These are phyloP conservation scores for Trichogramma pretiosum DNA, from an alignment of 1,140 invertebrate genomes.

Conservation along the genomic window DNA sequence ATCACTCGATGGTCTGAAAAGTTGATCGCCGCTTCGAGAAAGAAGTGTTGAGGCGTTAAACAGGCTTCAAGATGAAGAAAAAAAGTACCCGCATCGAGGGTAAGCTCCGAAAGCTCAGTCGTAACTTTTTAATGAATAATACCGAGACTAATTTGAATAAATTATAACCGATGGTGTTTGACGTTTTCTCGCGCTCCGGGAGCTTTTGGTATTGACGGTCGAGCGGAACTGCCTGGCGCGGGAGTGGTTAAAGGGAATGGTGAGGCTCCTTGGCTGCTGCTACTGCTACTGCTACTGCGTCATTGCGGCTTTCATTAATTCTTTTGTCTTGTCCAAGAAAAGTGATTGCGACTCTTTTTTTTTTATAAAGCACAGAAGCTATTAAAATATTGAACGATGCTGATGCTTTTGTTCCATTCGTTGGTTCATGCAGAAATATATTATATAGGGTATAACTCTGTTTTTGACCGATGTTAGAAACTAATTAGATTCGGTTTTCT, in stretches of 20 bases:
- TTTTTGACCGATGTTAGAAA: too few relatives aligned
- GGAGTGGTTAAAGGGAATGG: too few relatives aligned
- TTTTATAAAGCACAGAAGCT: constrained; percentile 31
- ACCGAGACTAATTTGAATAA: constrained; percentile 36
- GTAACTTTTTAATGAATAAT: constrained; percentile 40
- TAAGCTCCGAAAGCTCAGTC: constrained; percentile 15
- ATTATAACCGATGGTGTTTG: constrained; percentile 39
- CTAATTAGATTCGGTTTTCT: too few relatives aligned
- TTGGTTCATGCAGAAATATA: too few relatives aligned
- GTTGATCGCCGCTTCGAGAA: too few relatives aligned
- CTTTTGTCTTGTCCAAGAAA: constrained; percentile 37
- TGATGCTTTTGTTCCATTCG: constrained; percentile 10
- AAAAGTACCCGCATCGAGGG: too few relatives aligned
- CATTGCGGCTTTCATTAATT: constrained; percentile 44
- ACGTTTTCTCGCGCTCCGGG: constrained; percentile 15
- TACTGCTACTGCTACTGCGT: too few relatives aligned
- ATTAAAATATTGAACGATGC: constrained; percentile 41
- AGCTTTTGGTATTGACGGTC: constrained; percentile 13
- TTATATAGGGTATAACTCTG: too few relatives aligned
- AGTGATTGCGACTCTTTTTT: constrained; percentile 29
- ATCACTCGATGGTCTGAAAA: too few relatives aligned
- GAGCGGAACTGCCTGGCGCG: not conserved
- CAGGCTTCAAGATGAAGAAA: constrained; percentile 6
- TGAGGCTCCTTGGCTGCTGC: constrained; percentile 17
- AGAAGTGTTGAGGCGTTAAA: constrained; percentile 16